Evolutionary conservation across 2,113 vertebrate genomes (phyloP), one percentile per base, ranked within the genome.

Genomic region (Tyto alba): DNA sequence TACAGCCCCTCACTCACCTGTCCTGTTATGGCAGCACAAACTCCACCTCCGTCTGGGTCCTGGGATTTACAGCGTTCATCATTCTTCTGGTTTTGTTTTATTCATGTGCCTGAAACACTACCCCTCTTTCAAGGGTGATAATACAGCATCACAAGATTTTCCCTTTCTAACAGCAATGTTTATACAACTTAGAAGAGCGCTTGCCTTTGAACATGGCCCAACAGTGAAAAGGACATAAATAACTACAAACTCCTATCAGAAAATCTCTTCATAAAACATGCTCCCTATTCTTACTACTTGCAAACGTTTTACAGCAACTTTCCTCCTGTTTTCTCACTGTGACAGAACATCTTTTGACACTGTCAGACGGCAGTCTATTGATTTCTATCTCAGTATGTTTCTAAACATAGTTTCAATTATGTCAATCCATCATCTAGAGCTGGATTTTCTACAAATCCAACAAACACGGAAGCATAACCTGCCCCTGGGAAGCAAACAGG

Each of bases 1-100:
- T 7, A 16, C 34, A 47, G 50, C 23, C 41, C 59, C 32, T 63
- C 1, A 0, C 53, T 73, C 34, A 2, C n/a, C 0, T 1, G 5
- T 34, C 34, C 45, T 18, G 3, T 3, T 36, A 30, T 2, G 0
- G 30, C 47, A 84, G 26, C 68, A 41, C 11, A 8, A 34, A 43
- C 66, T 22, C 60, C 9, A 15, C 36, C 74, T 88, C 7, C 1
- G 19, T 29, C 3, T 1, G 14, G 9, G 8, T 30, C 56, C 55
- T n/a, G 53, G 36, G 43, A 43, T 62, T 73, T 66, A 76, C 12
- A 82, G 8, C 5, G 2, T 16, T 36, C 27, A 11, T 36, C 9
- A 18, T 22, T 64, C 66, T 41, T 34, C 19, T 1, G 6, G 4
- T 14, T 34, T 47, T 45, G 36, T n/a, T 88, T 71, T 40, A 47